phyloP scores from a whole-genome alignment of 2,888 invertebrate genomes.

The Chrysolina oricalcia region DNA sequence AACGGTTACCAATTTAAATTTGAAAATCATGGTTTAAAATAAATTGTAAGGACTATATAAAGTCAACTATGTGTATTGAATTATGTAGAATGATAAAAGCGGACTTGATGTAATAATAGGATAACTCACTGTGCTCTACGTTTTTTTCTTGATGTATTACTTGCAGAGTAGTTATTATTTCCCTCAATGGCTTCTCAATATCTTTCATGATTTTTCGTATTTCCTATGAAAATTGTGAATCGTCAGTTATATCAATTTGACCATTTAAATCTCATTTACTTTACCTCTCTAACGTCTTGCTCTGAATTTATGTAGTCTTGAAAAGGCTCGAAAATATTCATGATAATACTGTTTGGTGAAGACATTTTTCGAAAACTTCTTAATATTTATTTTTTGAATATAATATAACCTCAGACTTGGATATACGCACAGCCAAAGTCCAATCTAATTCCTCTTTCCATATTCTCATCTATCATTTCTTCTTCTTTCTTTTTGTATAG shows the following conservation, averaged over 20 bases:
- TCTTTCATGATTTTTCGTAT: slow-evolving; percentile 82
- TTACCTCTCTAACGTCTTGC: slow-evolving; percentile 87
- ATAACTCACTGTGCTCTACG: slow-evolving; percentile 76
- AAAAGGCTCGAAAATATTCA: slow-evolving; percentile 82
- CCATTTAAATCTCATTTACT: background rate
- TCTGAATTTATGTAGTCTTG: slow-evolving; percentile 85
- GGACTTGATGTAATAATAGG: background rate
- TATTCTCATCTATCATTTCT: too few relatives aligned
- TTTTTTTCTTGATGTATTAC: slow-evolving; percentile 84
- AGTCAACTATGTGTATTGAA: background rate
- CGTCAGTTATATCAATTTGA: background rate
- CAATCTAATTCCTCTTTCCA: too few relatives aligned
- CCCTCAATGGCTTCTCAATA: slow-evolving; percentile 85
- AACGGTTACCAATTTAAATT: slow-evolving; percentile 46
- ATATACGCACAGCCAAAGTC: too few relatives aligned
- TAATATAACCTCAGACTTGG: too few relatives aligned
- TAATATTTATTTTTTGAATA: background rate
- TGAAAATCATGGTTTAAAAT: too few relatives aligned
- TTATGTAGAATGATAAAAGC: background rate
- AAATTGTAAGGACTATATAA: too few relatives aligned
- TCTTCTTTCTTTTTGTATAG: too few relatives aligned
- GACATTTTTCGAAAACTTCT: slow-evolving; percentile 49
- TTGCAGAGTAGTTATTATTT: slow-evolving; percentile 86
- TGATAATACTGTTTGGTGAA: slow-evolving; percentile 68
- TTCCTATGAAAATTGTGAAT: slow-evolving; percentile 71